These are phyloP conservation scores for Triplophysa bombifrons DNA, from an alignment of 2,797 vertebrate species.

Conservation along the genomic window DNA sequence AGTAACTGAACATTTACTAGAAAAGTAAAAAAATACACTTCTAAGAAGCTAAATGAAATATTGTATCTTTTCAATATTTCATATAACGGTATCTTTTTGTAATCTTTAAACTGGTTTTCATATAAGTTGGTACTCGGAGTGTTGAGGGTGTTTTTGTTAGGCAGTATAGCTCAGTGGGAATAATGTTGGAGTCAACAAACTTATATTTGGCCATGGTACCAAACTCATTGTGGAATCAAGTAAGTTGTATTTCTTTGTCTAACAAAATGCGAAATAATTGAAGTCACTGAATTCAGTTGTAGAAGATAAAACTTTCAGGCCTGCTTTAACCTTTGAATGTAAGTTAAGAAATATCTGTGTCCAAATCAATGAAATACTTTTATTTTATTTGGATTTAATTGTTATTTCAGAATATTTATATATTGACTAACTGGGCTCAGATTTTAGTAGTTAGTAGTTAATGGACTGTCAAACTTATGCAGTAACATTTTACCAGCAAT, in stretches of 20 bases:
- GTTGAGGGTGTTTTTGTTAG: conserved; percentile 25
- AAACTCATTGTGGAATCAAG: conserved; percentile 44
- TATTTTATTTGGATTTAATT: not conserved
- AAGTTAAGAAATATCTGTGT: not conserved
- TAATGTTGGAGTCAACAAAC: conserved; percentile 16
- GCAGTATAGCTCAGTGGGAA: conserved; percentile 34
- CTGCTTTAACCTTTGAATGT: not conserved
- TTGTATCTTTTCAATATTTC: not conserved
- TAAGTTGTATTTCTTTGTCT: conserved; percentile 37
- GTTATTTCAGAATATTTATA: too few relatives aligned
- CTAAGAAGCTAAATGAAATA: not conserved
- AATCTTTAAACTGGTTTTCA: not conserved
- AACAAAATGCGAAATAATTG: not conserved
- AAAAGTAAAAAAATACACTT: not conserved
- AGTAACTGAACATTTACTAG: not conserved
- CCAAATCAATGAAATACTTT: not conserved
- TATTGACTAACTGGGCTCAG: not conserved
- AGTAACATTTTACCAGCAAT: too few relatives aligned
- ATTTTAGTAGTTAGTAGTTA: not conserved
- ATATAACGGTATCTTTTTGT: too few relatives aligned
- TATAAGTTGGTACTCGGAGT: not conserved
- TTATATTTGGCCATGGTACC: conserved; percentile 52
- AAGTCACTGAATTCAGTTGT: not conserved
- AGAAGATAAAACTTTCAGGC: not conserved
- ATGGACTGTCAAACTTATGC: not conserved